A percentile compares a stretch with the other conserved stretches of the same genome.
phyloP scores from a whole-genome alignment of 2,797 vertebrate species.

The Bucorvus abyssinicus region DNA sequence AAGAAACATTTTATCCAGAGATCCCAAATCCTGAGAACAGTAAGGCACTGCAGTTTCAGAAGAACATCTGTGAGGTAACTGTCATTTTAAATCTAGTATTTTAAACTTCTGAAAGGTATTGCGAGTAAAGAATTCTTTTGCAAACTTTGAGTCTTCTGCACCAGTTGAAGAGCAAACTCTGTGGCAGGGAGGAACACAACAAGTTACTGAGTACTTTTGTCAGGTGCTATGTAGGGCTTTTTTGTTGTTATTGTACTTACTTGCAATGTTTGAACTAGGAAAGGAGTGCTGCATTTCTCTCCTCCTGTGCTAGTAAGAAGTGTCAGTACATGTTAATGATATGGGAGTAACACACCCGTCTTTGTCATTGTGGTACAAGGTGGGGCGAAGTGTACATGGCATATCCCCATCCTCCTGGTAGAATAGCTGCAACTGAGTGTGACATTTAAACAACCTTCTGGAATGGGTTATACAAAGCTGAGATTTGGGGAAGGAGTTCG shows the following conservation, averaged over 20 bases:
- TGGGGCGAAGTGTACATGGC: not conserved
- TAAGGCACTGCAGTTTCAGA: slow-evolving; percentile 81
- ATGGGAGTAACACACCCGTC: accelerated
- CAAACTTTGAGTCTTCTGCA: not conserved
- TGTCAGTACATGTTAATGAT: not conserved
- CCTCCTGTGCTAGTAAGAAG: not conserved
- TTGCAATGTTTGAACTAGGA: not conserved
- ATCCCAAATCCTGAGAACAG: slow-evolving; percentile 93
- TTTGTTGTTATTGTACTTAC: not conserved
- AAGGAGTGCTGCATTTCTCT: not conserved
- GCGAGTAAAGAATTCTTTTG: not conserved
- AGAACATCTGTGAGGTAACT: slow-evolving; percentile 78
- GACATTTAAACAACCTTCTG: not conserved
- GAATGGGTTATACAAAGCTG: not conserved
- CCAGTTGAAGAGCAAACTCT: not conserved
- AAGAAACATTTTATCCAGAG: slow-evolving; percentile 93
- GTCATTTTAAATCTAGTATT: not conserved
- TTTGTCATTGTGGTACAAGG: not conserved
- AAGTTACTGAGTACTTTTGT: not conserved
- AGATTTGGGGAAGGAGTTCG: not conserved
- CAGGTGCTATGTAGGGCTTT: not conserved
- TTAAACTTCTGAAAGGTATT: not conserved
- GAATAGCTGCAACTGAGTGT: not conserved
- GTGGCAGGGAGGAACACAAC: not conserved
- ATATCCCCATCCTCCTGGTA: not conserved